A percentile compares a stretch with the other conserved stretches of the same genome.
phyloP scores from a whole-genome alignment of 2,888 invertebrate genomes.

The Elmis aenea region DNA sequence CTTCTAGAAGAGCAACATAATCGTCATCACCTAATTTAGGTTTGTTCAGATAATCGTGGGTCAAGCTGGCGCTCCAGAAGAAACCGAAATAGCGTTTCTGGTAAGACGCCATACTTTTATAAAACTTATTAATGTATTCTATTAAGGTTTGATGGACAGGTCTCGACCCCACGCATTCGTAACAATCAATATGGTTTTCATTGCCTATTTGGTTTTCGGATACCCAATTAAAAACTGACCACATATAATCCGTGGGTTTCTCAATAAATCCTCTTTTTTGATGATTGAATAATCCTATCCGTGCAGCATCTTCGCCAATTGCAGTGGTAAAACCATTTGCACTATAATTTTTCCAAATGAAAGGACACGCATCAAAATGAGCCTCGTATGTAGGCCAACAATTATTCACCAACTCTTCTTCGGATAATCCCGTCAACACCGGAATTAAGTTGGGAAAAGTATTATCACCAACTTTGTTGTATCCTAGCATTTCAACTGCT shows the following conservation, averaged over 20 bases:
- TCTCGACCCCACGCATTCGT: slow-evolving; percentile 65
- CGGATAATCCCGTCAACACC: slow-evolving; percentile 66
- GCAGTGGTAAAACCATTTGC: slow-evolving; percentile 69
- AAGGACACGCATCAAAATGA: slow-evolving; percentile 73
- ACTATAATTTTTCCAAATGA: slow-evolving; percentile 79
- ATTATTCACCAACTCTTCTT: slow-evolving; percentile 56
- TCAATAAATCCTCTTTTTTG: slow-evolving; percentile 67
- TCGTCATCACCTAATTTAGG: slow-evolving; percentile 68
- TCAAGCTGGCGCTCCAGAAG: slow-evolving; percentile 77
- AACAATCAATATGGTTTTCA: slow-evolving; percentile 58
- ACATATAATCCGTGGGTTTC: slow-evolving; percentile 83
- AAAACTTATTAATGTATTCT: slow-evolving; percentile 64
- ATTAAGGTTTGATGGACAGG: slow-evolving; percentile 67
- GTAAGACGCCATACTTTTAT: slow-evolving; percentile 54
- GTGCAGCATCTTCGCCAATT: slow-evolving; percentile 77
- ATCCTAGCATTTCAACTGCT: slow-evolving; percentile 77
- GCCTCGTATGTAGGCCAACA: slow-evolving; percentile 54
- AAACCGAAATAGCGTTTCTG: slow-evolving; percentile 69
- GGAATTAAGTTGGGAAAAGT: slow-evolving; percentile 88
- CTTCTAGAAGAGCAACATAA: slow-evolving; percentile 55
- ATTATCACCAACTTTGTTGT: slow-evolving; percentile 92
- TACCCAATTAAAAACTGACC: slow-evolving; percentile 67
- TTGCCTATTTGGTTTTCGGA: slow-evolving; percentile 65
- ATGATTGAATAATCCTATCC: slow-evolving; percentile 77
- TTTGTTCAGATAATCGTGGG: slow-evolving; percentile 79